Percentiles rank a stretch among this genome's conserved stretches.
Conservation (phyloP, 2,888 invertebrate species). For the Pristionchus entomophagus region DNA sequence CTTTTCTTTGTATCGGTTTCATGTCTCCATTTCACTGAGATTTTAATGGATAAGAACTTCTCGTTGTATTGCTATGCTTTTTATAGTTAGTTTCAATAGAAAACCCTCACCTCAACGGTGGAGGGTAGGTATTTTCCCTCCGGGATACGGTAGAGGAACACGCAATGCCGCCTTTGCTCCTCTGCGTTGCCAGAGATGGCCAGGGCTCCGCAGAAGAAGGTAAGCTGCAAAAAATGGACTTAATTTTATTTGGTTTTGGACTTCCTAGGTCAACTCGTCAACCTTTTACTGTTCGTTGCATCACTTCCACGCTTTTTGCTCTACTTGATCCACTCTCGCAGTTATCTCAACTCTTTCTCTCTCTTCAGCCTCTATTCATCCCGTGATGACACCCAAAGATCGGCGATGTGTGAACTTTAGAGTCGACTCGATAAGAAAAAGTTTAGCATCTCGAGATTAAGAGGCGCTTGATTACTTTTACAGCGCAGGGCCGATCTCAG, state of each 20-base stretch:
- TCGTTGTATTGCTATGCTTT: neutral
- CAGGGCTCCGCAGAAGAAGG: conserved; percentile 92
- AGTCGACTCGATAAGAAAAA: neutral
- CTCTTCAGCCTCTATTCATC: neutral
- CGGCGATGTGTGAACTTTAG: conserved; percentile 37
- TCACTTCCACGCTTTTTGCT: neutral
- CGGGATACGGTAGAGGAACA: conserved; percentile 67
- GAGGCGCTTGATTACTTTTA: conserved; percentile 22
- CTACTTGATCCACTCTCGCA: conserved; percentile 6
- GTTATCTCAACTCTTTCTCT: neutral
- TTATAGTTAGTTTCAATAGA: neutral
- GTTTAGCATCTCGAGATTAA: conserved; percentile 8
- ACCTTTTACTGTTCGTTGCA: neutral
- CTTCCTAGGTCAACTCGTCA: neutral
- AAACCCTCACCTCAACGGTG: neutral
- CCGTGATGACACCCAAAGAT: neutral
- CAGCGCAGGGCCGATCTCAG: neutral
- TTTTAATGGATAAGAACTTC: neutral
- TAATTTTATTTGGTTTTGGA: neutral
- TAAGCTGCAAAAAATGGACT: conserved; percentile 79
- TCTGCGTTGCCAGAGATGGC: conserved; percentile 92
- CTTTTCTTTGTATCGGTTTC: too few relatives aligned
- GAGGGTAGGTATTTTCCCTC: conserved; percentile 44
- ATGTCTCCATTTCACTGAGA: too few relatives aligned
- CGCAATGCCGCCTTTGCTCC: conserved; percentile 87